Evolutionary conservation across 1,140 invertebrate genomes (phyloP), one percentile per base, ranked within the genome.

Genomic region (Spodoptera litura): DNA sequence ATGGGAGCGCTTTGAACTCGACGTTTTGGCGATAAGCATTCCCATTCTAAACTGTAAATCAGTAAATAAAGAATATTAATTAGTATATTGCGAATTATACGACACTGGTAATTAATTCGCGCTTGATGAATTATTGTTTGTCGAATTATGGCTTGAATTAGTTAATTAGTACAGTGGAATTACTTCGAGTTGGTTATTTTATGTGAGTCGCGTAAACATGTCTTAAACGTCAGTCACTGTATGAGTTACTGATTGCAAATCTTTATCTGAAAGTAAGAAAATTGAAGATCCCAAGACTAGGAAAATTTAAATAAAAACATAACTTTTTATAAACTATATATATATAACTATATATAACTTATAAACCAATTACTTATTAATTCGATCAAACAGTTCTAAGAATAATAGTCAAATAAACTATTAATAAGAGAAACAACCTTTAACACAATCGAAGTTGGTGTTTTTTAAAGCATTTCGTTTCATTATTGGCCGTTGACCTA

Each of bases 1-100:
- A 89, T 83, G 82, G 87, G 66, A 78, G 80, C 88, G 80, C 88
- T 91, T 89, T 89, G 84, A 87, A 85, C 72, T 81, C 73, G 53
- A 64, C 82, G 84, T 86, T 84, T 86, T 76, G 68, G n/a, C 64
- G 78, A 83, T 84, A 86, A 81, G 81, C 75, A 52, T 78, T 74
- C 8, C 10, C 25, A 56, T 53, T 44, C 4, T 13, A 61, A 78
- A 68, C 53, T 64, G 25, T 44, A 20, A 9, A 15, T 44, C 6
- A n/a, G 44, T 58, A 68, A 79, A 79, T 74, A 79, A 79, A 78
- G n/a, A 52, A 58, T 76, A 80, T 62, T 76, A 76, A 80, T 80
- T 70, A 70, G 44, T 35, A 44, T 72, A 55, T 64, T 49, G 49
- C 15, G 10, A 15, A 59, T 71, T 71, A 71, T 20, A 68, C 49